Evolutionary conservation across 2,888 invertebrate species (phyloP), one percentile per base, ranked within the genome.

Genomic region (Fragum sueziense): DNA sequence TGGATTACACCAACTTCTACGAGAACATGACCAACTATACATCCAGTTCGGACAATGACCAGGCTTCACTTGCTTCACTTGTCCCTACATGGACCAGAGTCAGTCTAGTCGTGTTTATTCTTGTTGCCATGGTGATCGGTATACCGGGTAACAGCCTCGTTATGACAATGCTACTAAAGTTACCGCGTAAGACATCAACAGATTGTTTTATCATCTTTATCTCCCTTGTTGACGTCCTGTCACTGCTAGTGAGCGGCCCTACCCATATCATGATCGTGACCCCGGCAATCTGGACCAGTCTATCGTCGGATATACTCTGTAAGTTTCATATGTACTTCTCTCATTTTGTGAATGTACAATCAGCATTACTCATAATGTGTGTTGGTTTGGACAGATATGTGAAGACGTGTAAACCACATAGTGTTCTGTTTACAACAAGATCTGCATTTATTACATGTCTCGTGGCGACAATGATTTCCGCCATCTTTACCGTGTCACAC

Each of bases 301-400:
- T 57, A 7, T 14, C 17, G 7, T 29, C 57, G 20, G 11, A 7
- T 1, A 14, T 9, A 17, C 20, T 57, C 7, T 57, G 57, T 57
- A 20, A 22, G 57, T 27, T 57, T 27, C 27, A 57, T 57, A 29
- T 57, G 17, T 57, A 57, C 29, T 7, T 57, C 22, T 29, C 29
- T 0, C 57, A 57, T 57, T 27, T 57, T 20, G 57, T 27, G 6
- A 27, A 27, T 22, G 14, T 57, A 7, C 57, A 57, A 1, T 57
- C 57, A 7, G 3, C 25, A 1, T 57, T 57, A 4, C 57, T 57
- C 2, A 57, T 57, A 7, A 57, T 29, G 7, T 57, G 57, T 29
- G 57, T 57, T 25, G 57, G 57, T 27, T 17, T 57, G 17, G 57
- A 57, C 57, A 57, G 57, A 57, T 57, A 57, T 27, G 27, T 57